Conservation (phyloP, 2,888 invertebrate species). For the Latrodectus hesperus region DNA sequence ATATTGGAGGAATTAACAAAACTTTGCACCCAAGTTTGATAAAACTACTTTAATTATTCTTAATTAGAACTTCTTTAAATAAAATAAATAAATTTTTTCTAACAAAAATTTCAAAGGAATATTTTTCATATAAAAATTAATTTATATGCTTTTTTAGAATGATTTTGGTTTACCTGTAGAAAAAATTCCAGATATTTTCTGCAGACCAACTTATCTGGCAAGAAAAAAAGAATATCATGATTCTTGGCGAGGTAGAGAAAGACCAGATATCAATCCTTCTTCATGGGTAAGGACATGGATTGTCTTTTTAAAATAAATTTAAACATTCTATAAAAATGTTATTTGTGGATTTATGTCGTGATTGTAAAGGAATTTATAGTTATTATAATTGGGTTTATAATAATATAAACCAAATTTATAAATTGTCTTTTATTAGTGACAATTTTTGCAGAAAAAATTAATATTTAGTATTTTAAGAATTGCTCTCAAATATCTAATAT, state of each 20-base stretch:
- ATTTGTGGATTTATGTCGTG: background rate
- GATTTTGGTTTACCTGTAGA: conserved; percentile 9
- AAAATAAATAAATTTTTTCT: no score
- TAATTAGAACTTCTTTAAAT: no score
- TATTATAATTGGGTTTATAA: no score
- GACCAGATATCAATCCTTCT: conserved; percentile 20
- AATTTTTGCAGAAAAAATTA: background rate
- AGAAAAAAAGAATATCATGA: conserved; percentile 18
- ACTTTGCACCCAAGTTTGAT: no score
- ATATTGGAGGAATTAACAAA: no score
- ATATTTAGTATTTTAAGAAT: background rate
- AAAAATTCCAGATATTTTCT: conserved; percentile 10
- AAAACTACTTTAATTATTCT: no score
- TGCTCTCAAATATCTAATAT: no score
- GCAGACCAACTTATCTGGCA: conserved; percentile 15
- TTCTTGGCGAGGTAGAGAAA: conserved; percentile 40
- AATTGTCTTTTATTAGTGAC: background rate
- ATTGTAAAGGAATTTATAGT: background rate
- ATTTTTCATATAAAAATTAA: background rate
- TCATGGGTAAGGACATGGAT: conserved; percentile 23
- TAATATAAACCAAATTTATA: background rate
- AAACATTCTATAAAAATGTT: background rate
- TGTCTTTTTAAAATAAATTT: background rate
- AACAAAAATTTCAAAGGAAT: background rate
- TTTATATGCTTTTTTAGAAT: background rate